These are phyloP conservation scores for Aurelia aurita complex sp. Pacific DNA, from an alignment of 30 jellyfish, hydroid and myxozoan genomes.

Conservation along the genomic window DNA sequence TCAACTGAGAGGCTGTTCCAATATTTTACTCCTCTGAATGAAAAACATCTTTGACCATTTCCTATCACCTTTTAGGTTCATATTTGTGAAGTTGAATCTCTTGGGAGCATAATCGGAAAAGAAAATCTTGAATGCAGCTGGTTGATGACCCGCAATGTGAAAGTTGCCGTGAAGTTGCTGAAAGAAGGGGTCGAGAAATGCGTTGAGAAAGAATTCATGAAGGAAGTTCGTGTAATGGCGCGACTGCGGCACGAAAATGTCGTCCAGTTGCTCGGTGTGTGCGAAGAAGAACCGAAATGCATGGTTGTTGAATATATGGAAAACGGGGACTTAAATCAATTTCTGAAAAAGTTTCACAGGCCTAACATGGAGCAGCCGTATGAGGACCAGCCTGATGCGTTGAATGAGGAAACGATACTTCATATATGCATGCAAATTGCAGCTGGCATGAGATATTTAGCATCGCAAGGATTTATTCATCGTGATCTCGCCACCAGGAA, in stretches of 20 bases:
- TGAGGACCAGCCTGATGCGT: slow-evolving; percentile 58
- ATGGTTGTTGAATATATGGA: slow-evolving; percentile 97
- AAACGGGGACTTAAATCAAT: slow-evolving; percentile 94
- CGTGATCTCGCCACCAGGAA: slow-evolving; percentile 96
- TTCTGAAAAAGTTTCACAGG: slow-evolving; percentile 16
- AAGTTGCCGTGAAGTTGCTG: slow-evolving; percentile 84
- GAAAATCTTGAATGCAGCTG: slow-evolving; percentile 29
- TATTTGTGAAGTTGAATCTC: slow-evolving; percentile 53
- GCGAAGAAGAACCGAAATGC: slow-evolving; percentile 82
- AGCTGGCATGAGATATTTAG: slow-evolving; percentile 82
- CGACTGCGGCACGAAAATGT: slow-evolving; percentile 89
- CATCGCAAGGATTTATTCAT: slow-evolving; percentile 88
- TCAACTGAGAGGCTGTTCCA: too few relatives aligned
- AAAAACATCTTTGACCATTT: too few relatives aligned
- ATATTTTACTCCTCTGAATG: too few relatives aligned
- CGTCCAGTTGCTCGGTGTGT: slow-evolving; percentile 85
- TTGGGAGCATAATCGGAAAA: slow-evolving; percentile 26
- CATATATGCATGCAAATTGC: slow-evolving; percentile 84
- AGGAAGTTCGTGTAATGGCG: slow-evolving; percentile 93
- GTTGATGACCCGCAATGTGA: slow-evolving; percentile 41
- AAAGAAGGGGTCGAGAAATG: slow-evolving; percentile 71
- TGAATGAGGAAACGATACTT: slow-evolving; percentile 65
- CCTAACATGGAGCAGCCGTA: background rate
- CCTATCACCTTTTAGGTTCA: slow-evolving; percentile 17
- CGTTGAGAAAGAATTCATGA: slow-evolving; percentile 83